These are phyloP conservation scores for Colletes latitarsis DNA, from an alignment of 1,140 invertebrate species.

Conservation along the genomic window DNA sequence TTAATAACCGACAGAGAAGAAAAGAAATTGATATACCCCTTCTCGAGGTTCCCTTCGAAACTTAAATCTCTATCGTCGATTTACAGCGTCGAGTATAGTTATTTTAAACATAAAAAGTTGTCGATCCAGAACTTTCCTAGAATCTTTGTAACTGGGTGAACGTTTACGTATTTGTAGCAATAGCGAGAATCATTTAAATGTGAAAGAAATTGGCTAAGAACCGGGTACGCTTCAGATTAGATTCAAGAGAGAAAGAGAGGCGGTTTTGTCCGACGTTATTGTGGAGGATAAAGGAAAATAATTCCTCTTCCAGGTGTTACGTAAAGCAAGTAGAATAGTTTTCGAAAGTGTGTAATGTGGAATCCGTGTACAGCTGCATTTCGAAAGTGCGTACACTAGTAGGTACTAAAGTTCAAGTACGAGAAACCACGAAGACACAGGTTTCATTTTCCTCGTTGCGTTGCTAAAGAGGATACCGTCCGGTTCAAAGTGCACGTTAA, in stretches of 20 bases:
- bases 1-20: no score
- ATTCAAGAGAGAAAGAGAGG: neutral
- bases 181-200: neutral
- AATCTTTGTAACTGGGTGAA: neutral
- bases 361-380: slow-evolving; percentile 2
- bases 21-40: no score
- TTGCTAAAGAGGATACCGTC: no score
- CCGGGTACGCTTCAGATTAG: neutral
- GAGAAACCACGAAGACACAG: neutral
- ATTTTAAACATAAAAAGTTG: no score
- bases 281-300: neutral
- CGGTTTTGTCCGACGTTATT: neutral
- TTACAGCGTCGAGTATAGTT: no score
- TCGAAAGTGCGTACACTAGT: neutral
- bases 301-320: neutral
- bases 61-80: no score
- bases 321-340: slow-evolving; percentile 23
- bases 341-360: neutral
- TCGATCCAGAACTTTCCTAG: no score
- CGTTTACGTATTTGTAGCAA: neutral
- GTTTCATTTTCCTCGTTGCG: no score
- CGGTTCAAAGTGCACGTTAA: no score
- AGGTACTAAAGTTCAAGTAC: slow-evolving; percentile 1
- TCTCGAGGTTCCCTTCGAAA: no score
- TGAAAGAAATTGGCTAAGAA: neutral